These are phyloP conservation scores for Thalassarche chlororhynchos DNA, from an alignment of 2,113 vertebrate genomes.

Conservation along the genomic window DNA sequence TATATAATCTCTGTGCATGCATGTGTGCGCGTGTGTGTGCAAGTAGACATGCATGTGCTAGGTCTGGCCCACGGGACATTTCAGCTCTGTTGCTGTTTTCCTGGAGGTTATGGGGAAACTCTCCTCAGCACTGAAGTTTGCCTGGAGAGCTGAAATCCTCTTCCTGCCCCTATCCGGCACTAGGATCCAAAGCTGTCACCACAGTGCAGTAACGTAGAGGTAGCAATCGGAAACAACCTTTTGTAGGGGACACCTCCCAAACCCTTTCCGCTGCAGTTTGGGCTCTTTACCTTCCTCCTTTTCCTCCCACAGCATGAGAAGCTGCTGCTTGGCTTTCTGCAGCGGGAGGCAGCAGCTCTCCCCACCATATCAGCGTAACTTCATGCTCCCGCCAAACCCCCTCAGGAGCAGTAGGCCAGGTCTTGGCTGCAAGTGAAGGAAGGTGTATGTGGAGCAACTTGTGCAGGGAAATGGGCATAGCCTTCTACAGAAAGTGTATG, in stretches of 20 bases:
- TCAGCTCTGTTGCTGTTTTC: neutral
- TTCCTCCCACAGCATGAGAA: neutral
- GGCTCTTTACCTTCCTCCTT: neutral
- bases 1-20: neutral
- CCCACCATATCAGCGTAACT: neutral
- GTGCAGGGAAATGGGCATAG: neutral
- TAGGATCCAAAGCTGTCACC: neutral
- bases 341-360: neutral
- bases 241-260: neutral
- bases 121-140: neutral
- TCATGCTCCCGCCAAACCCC: neutral
- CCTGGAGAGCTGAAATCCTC: neutral
- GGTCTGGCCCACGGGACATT: neutral
- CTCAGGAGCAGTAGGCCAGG: neutral
- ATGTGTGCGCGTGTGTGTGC: rapidly evolving
- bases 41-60: rapidly evolving
- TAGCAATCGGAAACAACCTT: neutral
- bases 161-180: neutral
- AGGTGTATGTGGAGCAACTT: neutral
- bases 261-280: neutral
- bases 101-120: neutral
- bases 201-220: neutral
- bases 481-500: neutral
- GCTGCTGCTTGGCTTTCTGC: neutral
- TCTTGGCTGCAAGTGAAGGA: neutral